Evolutionary conservation across 2,113 vertebrate genomes (phyloP), one percentile per base, ranked within the genome.

Genomic region (Rissa tridactyla): DNA sequence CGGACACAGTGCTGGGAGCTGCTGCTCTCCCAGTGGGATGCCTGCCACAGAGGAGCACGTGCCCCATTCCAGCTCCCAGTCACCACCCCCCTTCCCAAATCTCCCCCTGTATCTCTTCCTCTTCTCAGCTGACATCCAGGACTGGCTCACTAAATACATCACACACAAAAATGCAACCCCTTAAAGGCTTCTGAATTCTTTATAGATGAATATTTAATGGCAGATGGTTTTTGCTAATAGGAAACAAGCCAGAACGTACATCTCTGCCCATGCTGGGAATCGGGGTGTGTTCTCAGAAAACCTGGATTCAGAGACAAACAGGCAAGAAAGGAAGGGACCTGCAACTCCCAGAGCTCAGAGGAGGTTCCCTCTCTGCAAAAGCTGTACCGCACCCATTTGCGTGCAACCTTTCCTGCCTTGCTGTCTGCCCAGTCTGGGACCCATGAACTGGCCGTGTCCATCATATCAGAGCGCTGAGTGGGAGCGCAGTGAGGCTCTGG

Each of bases 171-270:
- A 47, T 38, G n/a, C 62, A 90, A 49, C 5, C 15, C 32, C 15
- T 76, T 70, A 52, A 71, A 80, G 75, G 66, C 58, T 86, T 93
- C 3, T 49, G 72, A 82, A 93, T 73, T 46, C 49, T 90, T 80
- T 44, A 15, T 3, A 88, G 40, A 76, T 90, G 30, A 92, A 58
- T 91, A 90, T 88, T 92, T 87, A 89, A 88, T 49, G 30, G 51
- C 20, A 91, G 46, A 13, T 85, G 54, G 47, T 54, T 94, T 86
- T 47, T 0, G 2, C 66, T 84, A 70, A 52, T 5, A 34, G 68
- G 65, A 92, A 57, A 83, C 29, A 90, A 78, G 60, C 36, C 77
- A 92, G 44, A 92, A 36, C 36, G 49, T 52, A 36, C 3, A 34
- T 76, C 58, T 92, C 80, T 86, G 49, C 61, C 87, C 36, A 40